Evolutionary conservation across 2,113 vertebrate genomes (phyloP).

Genomic region (Vulpes vulpes): DNA sequence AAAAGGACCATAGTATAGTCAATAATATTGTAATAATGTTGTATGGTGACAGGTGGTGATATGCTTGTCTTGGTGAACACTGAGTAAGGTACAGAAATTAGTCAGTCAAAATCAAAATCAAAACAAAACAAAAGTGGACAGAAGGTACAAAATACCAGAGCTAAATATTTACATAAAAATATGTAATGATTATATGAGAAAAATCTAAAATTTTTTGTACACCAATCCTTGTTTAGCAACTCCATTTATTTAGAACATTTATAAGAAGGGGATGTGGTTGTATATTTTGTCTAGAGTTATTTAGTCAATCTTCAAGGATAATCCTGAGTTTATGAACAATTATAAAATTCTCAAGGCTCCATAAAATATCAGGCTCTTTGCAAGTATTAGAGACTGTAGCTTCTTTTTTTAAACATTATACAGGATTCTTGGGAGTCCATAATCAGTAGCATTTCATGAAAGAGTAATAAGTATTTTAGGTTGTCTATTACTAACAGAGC

Average conservation of each 20-base stretch:
- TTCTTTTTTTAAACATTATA: not conserved
- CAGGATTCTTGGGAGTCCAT: not conserved
- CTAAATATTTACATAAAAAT: not conserved
- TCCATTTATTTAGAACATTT: constrained; percentile 27
- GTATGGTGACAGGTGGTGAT: not conserved
- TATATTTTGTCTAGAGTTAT: not conserved
- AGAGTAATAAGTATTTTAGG: not conserved
- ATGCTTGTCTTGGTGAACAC: not conserved
- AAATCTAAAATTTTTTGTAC: not conserved
- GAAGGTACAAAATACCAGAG: not conserved
- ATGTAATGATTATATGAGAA: constrained; percentile 21
- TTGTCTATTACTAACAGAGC: not conserved
- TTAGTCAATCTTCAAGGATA: not conserved
- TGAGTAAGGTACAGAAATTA: not conserved
- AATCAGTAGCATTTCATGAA: not conserved
- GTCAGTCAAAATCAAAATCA: not conserved
- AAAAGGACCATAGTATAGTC: not conserved
- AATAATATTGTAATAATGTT: not conserved
- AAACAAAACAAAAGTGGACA: not conserved
- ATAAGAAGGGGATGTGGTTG: not conserved
- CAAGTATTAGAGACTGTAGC: not conserved
- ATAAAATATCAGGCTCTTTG: not conserved
- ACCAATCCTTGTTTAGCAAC: not conserved
- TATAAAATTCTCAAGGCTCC: not conserved
- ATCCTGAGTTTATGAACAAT: not conserved